Base-by-base conservation (phyloP, 92 coral and sea anemone genomes). In the Virgularia gustaviana region DNA sequence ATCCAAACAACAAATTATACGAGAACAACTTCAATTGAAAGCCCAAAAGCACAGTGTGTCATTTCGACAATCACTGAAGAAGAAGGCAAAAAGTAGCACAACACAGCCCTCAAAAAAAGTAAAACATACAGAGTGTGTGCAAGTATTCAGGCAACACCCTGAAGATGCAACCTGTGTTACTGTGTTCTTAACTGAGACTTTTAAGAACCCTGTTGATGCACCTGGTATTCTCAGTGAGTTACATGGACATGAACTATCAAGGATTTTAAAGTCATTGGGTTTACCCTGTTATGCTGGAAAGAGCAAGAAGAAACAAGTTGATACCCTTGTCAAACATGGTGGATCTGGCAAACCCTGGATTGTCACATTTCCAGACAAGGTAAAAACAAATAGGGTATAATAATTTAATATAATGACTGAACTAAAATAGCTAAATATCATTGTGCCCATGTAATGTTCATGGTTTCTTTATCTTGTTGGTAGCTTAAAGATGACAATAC, bases 11-110 rank as follows among this genome's bases (percentile, higher is more conserved):
- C n/a, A 3, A 31, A 81, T 81, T 51, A 47, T 66, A 3, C 65
- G 78, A 22, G 87, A 83, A 29, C 65, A 83, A 38, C 47, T 78
- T 6, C 37, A 34, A 28, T 74, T 83, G 41, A 83, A 83, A 73
- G 84, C 75, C n/a, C 75, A 72, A 54, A 83, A 83, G 61, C 76
- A 82, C 24, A 72, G 87, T 52, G 36, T 30, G 9, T 75, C 80
- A 49, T 51, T 78, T 49, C 31, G 82, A 43, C 54, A 65, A 61
- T 70, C 79, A 2, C 51, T 77, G 63, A 82, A 82, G 34, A 47
- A 61, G 51, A 53, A 38, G 37, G 55, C 57, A 5, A 49, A 60
- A n/a, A 63, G 41, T 9, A 27, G 24, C 36, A 71, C 67, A 27
- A 38, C 28, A 53, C 72, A 56, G 7, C 74, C 36, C 29, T 54